Evolutionary conservation across 64 coral and sea anemone genomes (phyloP), one percentile per base, ranked within the genome.

Genomic region (Stylophora pistillata): DNA sequence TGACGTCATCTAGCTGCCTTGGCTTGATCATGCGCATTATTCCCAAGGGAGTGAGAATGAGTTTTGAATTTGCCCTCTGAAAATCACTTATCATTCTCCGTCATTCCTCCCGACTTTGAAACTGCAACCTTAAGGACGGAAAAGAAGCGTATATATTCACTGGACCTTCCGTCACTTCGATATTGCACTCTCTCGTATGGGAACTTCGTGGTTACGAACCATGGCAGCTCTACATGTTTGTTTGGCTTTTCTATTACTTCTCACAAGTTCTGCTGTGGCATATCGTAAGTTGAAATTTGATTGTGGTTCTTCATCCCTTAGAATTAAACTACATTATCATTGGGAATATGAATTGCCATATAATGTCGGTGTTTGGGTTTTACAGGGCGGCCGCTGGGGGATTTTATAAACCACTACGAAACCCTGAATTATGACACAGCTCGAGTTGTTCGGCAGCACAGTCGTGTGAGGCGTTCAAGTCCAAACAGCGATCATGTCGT

Each of bases 401-500:
- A 96, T 9, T 96, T 79, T 60, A 92, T 96, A 53, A 86, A 89
- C 54, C 79, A 89, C 69, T 93, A 80, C n/a, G 94, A 96, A 41
- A 96, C 94, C 11, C 63, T 96, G 15, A 89, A 81, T 82, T 95
- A 95, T 68, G 88, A 92, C 34, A 70, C 90, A 10, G 53, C 72
- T 55, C 41, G 61, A 14, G 61, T 95, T 65, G 72, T 64, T 58
- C 27, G 82, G 13, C 90, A 95, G 86, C 94, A 95, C 30, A 78
- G 85, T 61, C 90, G 94, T 27, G 88, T 61, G 34, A 89, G 87
- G n/a, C 91, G 94, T 74, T 91, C 89, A 62, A 86, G 87, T 64
- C 13, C 82, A 9, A 77, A 47, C 77, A 88, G 72, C 56, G 74
- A 56, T 81, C 80, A 85, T 29, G 64, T 10, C 0, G 72, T 96